Base-by-base conservation (phyloP, 2,797 vertebrate species). In the Neopelma chrysocephalum region DNA sequence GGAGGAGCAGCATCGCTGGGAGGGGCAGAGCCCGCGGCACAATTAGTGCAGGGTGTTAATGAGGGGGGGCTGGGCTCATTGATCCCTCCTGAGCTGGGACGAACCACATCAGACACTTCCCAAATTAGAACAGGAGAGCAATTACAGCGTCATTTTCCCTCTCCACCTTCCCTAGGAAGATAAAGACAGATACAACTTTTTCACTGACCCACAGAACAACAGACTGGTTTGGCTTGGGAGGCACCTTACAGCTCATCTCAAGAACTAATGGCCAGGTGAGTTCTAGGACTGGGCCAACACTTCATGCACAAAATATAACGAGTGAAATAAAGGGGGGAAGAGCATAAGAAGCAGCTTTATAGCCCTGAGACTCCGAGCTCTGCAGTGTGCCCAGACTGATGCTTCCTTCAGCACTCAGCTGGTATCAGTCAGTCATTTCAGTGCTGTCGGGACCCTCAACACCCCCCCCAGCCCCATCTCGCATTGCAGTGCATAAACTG, bases 31-130 rank as follows among this genome's bases (percentile, higher is more conserved):
- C 29, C 22, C 36, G 4, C 0, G 4, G 62, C 9, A 0, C 53
- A 29, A 22, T 12, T 23, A 3, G 42, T 0, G 3, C 6, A 2
- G 42, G 40, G 22, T 0, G 0, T 31, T 87, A 42, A 18, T 26
- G 38, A 48, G 47, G 34, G 57, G 48, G 31, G 27, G 9, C 15
- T 22, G 22, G 12, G 68, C 58, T 50, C 70, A 7, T 53, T 14
- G n/a, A 18, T 43, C 51, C 48, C 38, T 6, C 29, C 32, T 1
- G 11, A 32, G 40, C 64, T 71, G 79, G 58, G 72, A 42, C 4
- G 10, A 69, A 60, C 9, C 42, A 4, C 50, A 15, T 9, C 76
- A 65, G 56, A 43, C 45, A 5, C 23, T 14, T 10, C 76, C 60
- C 21, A 12, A n/a, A 72, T 77, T 36, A 68, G 71, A 32, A 22